Base-by-base conservation (phyloP, 64 coral and sea anemone species). In the Stichodactyla helianthus region DNA sequence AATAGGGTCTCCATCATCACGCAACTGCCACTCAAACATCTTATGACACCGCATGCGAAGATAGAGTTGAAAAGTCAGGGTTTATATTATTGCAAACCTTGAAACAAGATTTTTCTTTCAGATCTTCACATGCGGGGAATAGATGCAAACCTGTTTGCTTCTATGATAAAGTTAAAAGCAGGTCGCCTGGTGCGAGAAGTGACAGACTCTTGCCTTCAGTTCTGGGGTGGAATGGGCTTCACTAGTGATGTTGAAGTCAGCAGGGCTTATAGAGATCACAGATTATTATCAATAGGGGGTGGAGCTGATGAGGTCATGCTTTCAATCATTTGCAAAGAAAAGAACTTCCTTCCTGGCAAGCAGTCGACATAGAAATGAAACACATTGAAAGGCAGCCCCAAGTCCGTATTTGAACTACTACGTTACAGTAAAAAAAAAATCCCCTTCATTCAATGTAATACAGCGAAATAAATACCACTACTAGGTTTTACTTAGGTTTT, bases 221-320 rank as follows among this genome's bases (percentile, higher is more conserved):
- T 94, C 84, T 98, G 95, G 95, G 95, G 95, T 85, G 95, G 95
- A 64, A 98, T 98, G 95, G 95, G 95, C 53, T 98, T 87, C 64
- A 98, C 92, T 61, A 71, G 82, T 58, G 95, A 98, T 13, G 88
- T 94, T 15, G 92, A 92, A 89, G 85, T 98, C 4, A 92, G 95
- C 79, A 93, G 95, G 83, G 87, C 90, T 2, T 98, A 85, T 74
- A 82, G 95, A 82, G 95, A 98, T 57, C 86, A 85, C 54, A 86
- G 95, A 17, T 60, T 98, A 59, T 59, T 98, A 79, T 98, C 95
- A 26, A 98, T 98, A 80, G 95, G 92, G 9, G 95, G 95, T 26
- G 95, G 95, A 90, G 92, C 95, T 25, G 95, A 98, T 88, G 95
- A 98, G 80, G 95, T 98, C 31, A 98, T 98, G 95, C 44, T 98